Evolutionary conservation across 2,797 vertebrate genomes (phyloP), one percentile per base, ranked within the genome.

Genomic region (Acrossocheilus fasciatus): DNA sequence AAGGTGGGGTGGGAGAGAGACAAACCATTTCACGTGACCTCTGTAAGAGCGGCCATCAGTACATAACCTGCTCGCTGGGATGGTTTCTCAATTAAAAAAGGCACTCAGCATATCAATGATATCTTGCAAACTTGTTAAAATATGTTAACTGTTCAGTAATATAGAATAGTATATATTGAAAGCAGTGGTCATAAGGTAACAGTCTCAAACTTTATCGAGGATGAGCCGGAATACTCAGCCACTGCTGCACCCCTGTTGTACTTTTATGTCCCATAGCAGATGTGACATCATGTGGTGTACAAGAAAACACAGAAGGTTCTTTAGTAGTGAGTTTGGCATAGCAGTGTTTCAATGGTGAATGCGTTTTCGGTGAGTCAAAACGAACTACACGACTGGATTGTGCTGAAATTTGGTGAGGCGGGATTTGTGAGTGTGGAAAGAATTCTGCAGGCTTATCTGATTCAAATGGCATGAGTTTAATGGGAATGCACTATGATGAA

Each of bases 41-140:
- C 82, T 30, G 68, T 87, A 88, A 83, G 89, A 66, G 52, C 57
- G 57, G 80, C 82, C 87, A 89, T 79, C 75, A 87, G 84, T 86
- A 87, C 85, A 77, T 87, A 90, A 91, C 91, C 91, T 92, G 91
- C 91, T 92, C 87, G 86, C 90, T 91, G 87, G 90, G 91, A 92
- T 87, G 90, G 89, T 90, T 91, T 81, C 83, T 91, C 85, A 83
- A 54, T 89, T 90, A 88, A 90, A 91, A 88, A 91, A 96, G 95
- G 95, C 95, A 95, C 95, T 96, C 95, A 92, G 94, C 95, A 95
- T 95, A 94, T 94, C 93, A 95, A 94, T 94, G 93, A 95, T 93
- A 93, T 94, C 93, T 95, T 93, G 94, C 94, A 95, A 95, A 95
- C 92, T 41, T 93, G 93, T 94, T 94, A 92, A 94, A 94, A 95